phyloP scores from a whole-genome alignment of 1,140 invertebrate species.

The Drosophila persimilis region DNA sequence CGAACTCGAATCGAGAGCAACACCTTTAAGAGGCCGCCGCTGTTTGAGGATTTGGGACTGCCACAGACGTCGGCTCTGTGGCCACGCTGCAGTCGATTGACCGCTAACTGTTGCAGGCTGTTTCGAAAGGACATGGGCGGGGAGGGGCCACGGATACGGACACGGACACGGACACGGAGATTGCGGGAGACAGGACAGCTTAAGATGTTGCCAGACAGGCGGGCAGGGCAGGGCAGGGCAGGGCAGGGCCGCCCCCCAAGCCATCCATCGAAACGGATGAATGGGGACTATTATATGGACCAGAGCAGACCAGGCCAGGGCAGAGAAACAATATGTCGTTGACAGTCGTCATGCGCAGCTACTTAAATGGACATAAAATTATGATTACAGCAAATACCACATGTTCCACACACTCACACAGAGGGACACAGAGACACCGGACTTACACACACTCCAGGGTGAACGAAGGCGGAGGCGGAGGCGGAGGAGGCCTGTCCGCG shows the following conservation, averaged over 20 bases:
- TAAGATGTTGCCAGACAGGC: conserved; percentile 36
- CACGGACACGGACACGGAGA: conserved; percentile 7
- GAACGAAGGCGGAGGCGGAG: no score
- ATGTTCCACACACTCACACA: conserved; percentile 34
- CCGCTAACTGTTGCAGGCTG: conserved; percentile 51
- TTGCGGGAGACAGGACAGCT: conserved; percentile 49
- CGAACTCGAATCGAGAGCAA: no score
- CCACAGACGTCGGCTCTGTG: conserved; percentile 36
- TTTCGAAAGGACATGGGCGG: conserved; percentile 7
- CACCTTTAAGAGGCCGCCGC: no score
- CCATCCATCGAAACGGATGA: conserved; percentile 1
- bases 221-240: not conserved
- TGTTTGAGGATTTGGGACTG: not conserved
- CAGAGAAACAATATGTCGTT: conserved; percentile 50
- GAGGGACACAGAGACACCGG: no score
- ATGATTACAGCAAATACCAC: conserved; percentile 78
- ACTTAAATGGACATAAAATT: conserved; percentile 80
- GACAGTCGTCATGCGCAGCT: conserved; percentile 75
- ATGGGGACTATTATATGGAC: conserved; percentile 5
- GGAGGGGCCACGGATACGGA: not conserved
- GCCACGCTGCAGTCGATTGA: conserved; percentile 48
- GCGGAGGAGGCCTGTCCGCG: no score
- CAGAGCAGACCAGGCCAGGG: not conserved
- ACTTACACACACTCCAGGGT: no score
- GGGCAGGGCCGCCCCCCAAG: no score